Evolutionary conservation across 1,140 invertebrate genomes (phyloP), one percentile per base, ranked within the genome.

Genomic region (Dendrolimus punctatus): DNA sequence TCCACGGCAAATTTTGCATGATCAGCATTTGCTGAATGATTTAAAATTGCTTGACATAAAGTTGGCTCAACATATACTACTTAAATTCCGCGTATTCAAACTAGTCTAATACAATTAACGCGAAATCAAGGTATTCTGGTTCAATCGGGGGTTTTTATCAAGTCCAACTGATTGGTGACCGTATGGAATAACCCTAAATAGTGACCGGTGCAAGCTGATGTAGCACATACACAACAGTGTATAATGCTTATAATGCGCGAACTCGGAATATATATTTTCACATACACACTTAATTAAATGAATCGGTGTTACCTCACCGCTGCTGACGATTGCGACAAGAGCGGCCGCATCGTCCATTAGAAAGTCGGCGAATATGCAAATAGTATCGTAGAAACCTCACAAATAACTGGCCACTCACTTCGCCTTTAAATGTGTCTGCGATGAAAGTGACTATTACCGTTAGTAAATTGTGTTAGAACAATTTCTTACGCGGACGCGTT

Each of bases 301-400:
- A 75, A 79, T 78, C 67, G 70, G 61, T 73, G 78, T 85, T 83
- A 85, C 80, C 78, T 81, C 80, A 83, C 73, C 66, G 65, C 63
- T 66, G 68, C 67, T 66, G 72, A 73, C 75, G 75, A 81, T 83
- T 83, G 80, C 78, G 76, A 80, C 82, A 83, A 85, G 76, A 78
- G 50, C 67, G 69, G 71, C 70, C 77, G 70, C 73, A 81, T 83
- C 76, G 80, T 84, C 80, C 79, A 85, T 85, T 85, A 85, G 82
- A 85, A 85, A 85, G 82, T 85, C 80, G 73, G 71, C 73, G 77
- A 82, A 85, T 85, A 85, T 85, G 82, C 82, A 85, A 85, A 85
- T 85, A 84, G 79, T 85, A 82, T 82, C 73, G 80, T 85, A 84
- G 80, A 84, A 84, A 84, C 79, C 80, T 74, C 79, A 85, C 82